A percentile compares a stretch with the other conserved stretches of the same genome.
These are phyloP conservation scores for Harlomillsia oculata DNA, from an alignment of 1,140 invertebrate genomes.

Conservation along the genomic window DNA sequence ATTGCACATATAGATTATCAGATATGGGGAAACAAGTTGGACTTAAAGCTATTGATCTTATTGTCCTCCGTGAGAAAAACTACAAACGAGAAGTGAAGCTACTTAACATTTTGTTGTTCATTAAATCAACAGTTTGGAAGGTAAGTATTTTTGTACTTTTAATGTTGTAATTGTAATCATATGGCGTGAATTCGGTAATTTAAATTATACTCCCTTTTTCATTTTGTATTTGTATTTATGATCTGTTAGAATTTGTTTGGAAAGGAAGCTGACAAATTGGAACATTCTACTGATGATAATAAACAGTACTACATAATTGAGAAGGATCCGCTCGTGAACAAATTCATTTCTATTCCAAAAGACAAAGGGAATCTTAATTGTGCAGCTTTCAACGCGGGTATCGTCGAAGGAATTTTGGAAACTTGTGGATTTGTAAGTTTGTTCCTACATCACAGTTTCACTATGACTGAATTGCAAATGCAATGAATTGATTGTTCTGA, in stretches of 20 bases:
- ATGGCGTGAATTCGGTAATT: neutral
- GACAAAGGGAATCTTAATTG: slow-evolving; percentile 96
- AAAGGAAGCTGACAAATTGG: slow-evolving; percentile 95
- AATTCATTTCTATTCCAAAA: slow-evolving; percentile 94
- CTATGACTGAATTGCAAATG: too few species aligned
- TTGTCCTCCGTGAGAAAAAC: slow-evolving; percentile 84
- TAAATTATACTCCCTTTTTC: slow-evolving; percentile 3
- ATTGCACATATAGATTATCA: slow-evolving; percentile 68
- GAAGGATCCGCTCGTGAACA: slow-evolving; percentile 93
- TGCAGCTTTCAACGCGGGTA: slow-evolving; percentile 96
- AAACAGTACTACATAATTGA: slow-evolving; percentile 97
- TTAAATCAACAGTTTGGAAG: slow-evolving; percentile 96
- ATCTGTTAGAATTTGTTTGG: slow-evolving; percentile 85
- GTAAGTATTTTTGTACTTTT: slow-evolving; percentile 44
- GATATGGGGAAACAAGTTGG: slow-evolving; percentile 93
- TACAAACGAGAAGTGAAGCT: slow-evolving; percentile 93
- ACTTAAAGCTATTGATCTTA: slow-evolving; percentile 79
- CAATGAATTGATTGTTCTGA: too few species aligned
- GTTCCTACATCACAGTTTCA: too few species aligned
- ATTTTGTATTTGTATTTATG: slow-evolving; percentile 30
- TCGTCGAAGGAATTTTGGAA: slow-evolving; percentile 89
- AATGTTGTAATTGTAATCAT: too few species aligned
- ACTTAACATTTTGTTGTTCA: slow-evolving; percentile 87
- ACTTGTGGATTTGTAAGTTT: slow-evolving; percentile 89
- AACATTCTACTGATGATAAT: slow-evolving; percentile 97